Evolutionary conservation across 1,140 invertebrate genomes (phyloP), one percentile per base, ranked within the genome.

Genomic region (Neotoxoptera formosana): DNA sequence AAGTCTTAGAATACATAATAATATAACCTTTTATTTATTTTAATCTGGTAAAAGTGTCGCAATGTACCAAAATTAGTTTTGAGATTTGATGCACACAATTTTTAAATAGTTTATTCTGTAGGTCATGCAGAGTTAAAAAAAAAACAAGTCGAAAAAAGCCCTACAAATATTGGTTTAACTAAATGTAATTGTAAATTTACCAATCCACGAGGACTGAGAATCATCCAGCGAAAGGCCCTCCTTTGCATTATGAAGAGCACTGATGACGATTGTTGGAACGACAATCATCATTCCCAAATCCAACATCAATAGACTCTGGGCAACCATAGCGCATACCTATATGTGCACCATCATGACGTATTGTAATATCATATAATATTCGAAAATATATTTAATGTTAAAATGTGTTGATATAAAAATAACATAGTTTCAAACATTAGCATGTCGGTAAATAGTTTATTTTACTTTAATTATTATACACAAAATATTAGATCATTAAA

Each of bases 171-270:
- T 14, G 30, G n/a, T 76, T 17, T 76, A n/a, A 76, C n/a, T 34
- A 76, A 76, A 76, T 14, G 4, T 76, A 76, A 76, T 8, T 93
- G 25, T 45, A 67, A 17, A 93, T 94, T 94, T 93, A 95, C 95
- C 94, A 56, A 95, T 94, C 94, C 94, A 95, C 1, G 95, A 95
- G 9, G 94, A 93, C 90, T 95, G 94, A 41, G 88, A 76, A 60
- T 94, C 94, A 76, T 94, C 94, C 41, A 95, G 45, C 17, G 94
- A 93, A 11, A 95, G 45, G 41, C 89, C 94, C 0, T 93, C 93
- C 56, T 60, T 83, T 25, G 94, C 41, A 23, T 94, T 94, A 17
- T 93, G 94, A 7, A 95, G 94, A 14, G 93, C 94, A 30, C 94
- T 94, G 2, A 95, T 94, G 1, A 95, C 94, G 7, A 95, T 93